Evolutionary conservation across 2,113 vertebrate genomes (phyloP).

Genomic region (Glareola pratincola): DNA sequence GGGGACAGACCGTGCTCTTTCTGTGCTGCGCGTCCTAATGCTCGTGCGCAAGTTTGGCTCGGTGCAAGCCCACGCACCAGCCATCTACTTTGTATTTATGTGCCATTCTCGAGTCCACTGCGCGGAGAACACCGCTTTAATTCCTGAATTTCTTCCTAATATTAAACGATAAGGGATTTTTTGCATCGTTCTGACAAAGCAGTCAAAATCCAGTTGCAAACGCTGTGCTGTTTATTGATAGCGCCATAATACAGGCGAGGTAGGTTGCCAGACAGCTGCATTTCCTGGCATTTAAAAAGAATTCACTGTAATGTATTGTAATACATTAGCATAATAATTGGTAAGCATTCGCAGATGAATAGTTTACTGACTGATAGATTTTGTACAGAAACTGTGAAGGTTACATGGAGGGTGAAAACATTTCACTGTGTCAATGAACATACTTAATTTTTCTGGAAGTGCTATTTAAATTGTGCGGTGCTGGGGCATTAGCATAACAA

Average conservation of each 20-base stretch:
- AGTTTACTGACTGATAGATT: constrained; percentile 86
- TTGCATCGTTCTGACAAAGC: constrained; percentile 6
- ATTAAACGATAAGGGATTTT: not conserved
- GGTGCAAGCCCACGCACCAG: not conserved
- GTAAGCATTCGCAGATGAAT: constrained; percentile 84
- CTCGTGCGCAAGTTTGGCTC: not conserved
- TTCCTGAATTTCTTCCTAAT: not conserved
- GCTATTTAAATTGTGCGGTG: constrained; percentile 76
- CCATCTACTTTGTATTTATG: not conserved
- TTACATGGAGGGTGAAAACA: constrained; percentile 84
- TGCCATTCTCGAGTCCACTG: not conserved
- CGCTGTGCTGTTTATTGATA: constrained; percentile 67
- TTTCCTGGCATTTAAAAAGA: constrained; percentile 77
- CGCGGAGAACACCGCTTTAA: not conserved
- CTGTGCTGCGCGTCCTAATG: rapidly evolving
- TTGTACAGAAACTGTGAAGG: constrained; percentile 83
- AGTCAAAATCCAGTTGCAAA: constrained; percentile 62
- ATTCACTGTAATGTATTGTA: constrained; percentile 80
- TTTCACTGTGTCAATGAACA: constrained; percentile 85
- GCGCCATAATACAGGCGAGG: constrained; percentile 55
- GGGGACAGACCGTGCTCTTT: rapidly evolving
- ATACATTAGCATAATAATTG: constrained; percentile 87
- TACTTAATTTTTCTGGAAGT: constrained; percentile 86
- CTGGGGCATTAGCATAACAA: constrained; percentile 80
- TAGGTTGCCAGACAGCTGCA: constrained; percentile 74